phyloP scores from a whole-genome alignment of 2,113 vertebrate species.

The rat (Rattus norvegicus) region DNA sequence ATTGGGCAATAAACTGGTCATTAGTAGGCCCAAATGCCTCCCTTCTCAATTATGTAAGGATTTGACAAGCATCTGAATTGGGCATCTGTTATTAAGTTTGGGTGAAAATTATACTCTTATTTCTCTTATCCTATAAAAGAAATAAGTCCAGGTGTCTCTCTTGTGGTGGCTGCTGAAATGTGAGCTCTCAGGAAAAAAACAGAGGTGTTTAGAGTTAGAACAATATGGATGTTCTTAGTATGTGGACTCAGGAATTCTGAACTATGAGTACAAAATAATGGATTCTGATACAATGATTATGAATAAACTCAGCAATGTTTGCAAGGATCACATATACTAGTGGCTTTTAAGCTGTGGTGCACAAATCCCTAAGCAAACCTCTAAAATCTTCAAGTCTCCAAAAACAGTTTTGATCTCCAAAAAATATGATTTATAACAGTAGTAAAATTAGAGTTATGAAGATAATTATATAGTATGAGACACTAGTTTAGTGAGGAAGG shows the following conservation, averaged over 20 bases:
- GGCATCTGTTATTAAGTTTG: constrained; percentile 84
- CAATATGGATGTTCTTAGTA: background rate
- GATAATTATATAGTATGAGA: no score
- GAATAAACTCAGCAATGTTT: background rate
- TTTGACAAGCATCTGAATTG: constrained; percentile 81
- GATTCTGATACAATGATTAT: background rate
- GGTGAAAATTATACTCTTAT: constrained; percentile 82
- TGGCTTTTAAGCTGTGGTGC: background rate
- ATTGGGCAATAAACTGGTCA: no score
- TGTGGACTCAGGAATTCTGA: background rate
- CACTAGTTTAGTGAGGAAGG: no score
- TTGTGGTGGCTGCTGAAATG: constrained; percentile 74
- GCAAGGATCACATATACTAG: background rate
- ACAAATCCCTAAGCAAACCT: background rate
- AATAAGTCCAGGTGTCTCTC: constrained; percentile 68
- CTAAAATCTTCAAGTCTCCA: background rate
- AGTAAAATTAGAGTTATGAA: no score
- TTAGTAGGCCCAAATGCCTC: no score
- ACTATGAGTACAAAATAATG: background rate
- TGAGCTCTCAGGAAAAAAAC: constrained; percentile 83
- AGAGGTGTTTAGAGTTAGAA: constrained; percentile 27
- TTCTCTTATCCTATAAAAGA: constrained; percentile 74
- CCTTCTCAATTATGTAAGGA: constrained; percentile 63
- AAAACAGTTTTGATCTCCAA: background rate
- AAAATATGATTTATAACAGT: no score